These are phyloP conservation scores for Atethmia centrago DNA, from an alignment of 2,888 invertebrate genomes.

Conservation along the genomic window DNA sequence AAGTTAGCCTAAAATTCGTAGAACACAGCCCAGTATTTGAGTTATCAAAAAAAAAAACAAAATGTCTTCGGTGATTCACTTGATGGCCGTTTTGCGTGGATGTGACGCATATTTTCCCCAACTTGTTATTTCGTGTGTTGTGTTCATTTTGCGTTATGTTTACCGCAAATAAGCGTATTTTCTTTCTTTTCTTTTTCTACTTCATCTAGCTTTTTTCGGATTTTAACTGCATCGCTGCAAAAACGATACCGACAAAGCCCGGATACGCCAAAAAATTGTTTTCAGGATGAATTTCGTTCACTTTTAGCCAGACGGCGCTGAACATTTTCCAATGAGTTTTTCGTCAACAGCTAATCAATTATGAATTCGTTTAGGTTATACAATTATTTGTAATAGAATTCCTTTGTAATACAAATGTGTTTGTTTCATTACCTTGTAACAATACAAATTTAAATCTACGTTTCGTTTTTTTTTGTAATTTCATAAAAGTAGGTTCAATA, in stretches of 20 bases:
- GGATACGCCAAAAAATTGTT: constrained; percentile 6
- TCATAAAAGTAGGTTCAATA: constrained; percentile 7
- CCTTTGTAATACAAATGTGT: constrained; percentile 32
- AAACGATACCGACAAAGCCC: constrained; percentile 6
- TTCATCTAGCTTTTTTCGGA: neutral
- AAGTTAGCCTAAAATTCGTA: neutral
- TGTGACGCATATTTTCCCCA: no score
- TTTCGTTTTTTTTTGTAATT: constrained; percentile 31
- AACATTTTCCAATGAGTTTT: constrained; percentile 25
- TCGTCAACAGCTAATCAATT: constrained; percentile 39
- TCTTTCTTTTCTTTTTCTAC: no score
- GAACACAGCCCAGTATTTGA: neutral
- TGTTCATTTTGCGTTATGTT: no score
- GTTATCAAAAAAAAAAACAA: neutral
- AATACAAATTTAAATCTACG: constrained; percentile 28
- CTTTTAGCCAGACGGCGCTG: neutral
- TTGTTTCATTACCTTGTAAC: constrained; percentile 24
- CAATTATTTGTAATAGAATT: constrained; percentile 40
- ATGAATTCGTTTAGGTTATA: constrained; percentile 31
- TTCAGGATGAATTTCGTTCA: constrained; percentile 18
- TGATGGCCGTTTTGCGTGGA: no score
- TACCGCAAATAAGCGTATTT: no score
- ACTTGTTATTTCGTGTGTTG: no score
- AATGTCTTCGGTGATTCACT: neutral
- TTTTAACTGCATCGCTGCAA: constrained; percentile 25